phyloP scores from a whole-genome alignment of 53 echinoderm and acorn worm species.

The Actinopyga echinites region DNA sequence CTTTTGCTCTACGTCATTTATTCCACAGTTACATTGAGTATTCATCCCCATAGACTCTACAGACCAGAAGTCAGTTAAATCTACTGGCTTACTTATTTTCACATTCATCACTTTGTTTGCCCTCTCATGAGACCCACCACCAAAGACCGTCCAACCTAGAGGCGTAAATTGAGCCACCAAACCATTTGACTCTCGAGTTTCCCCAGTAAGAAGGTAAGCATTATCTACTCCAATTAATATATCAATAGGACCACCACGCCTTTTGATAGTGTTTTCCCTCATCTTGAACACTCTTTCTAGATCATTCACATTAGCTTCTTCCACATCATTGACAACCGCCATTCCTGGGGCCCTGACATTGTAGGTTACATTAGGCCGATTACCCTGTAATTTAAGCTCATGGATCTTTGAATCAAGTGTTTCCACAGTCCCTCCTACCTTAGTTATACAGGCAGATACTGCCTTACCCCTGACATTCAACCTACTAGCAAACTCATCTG shows the following conservation, averaged over 20 bases:
- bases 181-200: conserved; percentile 15
- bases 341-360: conserved; percentile 1
- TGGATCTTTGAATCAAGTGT: not conserved
- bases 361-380: not conserved
- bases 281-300: conserved; percentile 4
- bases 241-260: conserved; percentile 23
- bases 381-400: not conserved
- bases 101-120: conserved; percentile 9
- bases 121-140: not conserved
- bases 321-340: conserved; percentile 22
- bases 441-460: conserved; percentile 33
- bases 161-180: conserved; percentile 6
- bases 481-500: not conserved
- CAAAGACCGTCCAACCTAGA: conserved; percentile 40
- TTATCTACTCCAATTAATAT: conserved; percentile 20
- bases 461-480: conserved; percentile 17
- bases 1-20: not conserved
- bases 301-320: conserved; percentile 1
- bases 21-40: not conserved
- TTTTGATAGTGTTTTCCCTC: conserved; percentile 9
- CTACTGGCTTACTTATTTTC: conserved; percentile 21
- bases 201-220: conserved; percentile 33
- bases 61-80: conserved; percentile 52
- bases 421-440: conserved; percentile 29
- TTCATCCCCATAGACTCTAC: conserved; percentile 34